A percentile compares a stretch with the other conserved stretches of the same genome.
phyloP scores from a whole-genome alignment of 30 jellyfish, hydroid and myxozoan genomes.

The Turritopsis rubra region DNA sequence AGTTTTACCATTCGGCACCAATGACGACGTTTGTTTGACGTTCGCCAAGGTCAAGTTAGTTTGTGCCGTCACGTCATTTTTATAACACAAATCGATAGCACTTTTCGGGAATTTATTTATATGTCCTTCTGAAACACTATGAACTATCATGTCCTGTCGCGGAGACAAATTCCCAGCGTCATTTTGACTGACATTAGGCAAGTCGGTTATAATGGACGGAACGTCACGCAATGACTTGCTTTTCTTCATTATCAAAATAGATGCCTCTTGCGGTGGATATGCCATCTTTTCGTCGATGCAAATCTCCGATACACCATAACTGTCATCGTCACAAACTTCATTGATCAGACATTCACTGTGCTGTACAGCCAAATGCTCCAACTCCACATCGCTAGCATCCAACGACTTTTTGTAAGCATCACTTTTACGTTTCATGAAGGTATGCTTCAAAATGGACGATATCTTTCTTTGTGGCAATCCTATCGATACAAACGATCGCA shows the following conservation, averaged over 20 bases:
- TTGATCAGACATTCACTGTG: background rate
- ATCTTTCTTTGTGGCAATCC: slow-evolving; percentile 5
- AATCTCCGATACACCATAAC: background rate
- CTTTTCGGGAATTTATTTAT: background rate
- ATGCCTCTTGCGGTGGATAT: background rate
- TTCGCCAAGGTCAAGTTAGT: background rate
- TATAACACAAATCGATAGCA: background rate
- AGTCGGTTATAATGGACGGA: background rate
- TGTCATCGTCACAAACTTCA: background rate
- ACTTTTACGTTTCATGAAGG: background rate
- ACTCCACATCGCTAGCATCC: background rate
- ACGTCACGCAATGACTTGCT: background rate
- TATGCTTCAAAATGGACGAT: background rate
- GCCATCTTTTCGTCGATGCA: background rate
- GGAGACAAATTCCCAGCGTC: background rate
- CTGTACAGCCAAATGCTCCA: background rate
- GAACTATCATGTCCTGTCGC: background rate
- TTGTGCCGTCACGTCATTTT: background rate
- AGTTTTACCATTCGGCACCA: background rate
- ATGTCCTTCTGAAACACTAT: background rate
- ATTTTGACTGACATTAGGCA: background rate
- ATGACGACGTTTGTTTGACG: background rate
- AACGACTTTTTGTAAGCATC: background rate
- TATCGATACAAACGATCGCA: background rate
- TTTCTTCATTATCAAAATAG: background rate